Conservation (phyloP, 2,888 invertebrate genomes). For the Campaea margaritaria region DNA sequence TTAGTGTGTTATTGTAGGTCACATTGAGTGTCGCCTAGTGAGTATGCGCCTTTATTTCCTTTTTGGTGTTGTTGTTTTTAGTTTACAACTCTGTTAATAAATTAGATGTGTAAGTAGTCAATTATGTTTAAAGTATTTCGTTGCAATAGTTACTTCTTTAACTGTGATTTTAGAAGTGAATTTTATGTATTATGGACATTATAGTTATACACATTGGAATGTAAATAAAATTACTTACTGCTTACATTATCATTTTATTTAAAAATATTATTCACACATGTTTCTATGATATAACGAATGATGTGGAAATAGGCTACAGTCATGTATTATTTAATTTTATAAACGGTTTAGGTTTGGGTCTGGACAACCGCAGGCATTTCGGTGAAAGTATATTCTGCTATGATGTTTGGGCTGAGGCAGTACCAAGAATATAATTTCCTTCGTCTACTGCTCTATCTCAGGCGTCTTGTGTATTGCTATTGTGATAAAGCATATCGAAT, state of each 20-base stretch:
- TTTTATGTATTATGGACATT: slow-evolving; percentile 14
- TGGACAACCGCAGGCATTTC: background rate
- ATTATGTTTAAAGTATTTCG: slow-evolving; percentile 27
- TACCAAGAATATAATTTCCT: too few relatives aligned
- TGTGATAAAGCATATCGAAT: too few relatives aligned
- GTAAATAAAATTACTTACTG: slow-evolving; percentile 29
- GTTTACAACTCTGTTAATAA: slow-evolving; percentile 5
- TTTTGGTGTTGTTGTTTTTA: slow-evolving; percentile 2
- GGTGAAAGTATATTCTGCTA: too few relatives aligned
- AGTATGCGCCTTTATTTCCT: background rate
- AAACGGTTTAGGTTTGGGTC: too few relatives aligned
- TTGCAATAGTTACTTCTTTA: slow-evolving; percentile 17
- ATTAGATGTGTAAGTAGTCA: slow-evolving; percentile 29
- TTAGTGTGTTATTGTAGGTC: background rate
- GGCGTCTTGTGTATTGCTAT: too few relatives aligned
- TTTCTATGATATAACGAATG: too few relatives aligned
- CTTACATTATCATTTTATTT: slow-evolving; percentile 8
- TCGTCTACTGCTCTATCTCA: too few relatives aligned
- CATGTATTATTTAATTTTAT: too few relatives aligned
- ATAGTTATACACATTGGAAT: slow-evolving; percentile 13
- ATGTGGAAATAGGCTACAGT: too few relatives aligned
- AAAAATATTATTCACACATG: background rate
- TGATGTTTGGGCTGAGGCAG: background rate
- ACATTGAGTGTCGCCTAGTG: background rate
- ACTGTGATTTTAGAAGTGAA: slow-evolving; percentile 31